Base-by-base conservation (phyloP, 2,888 invertebrate genomes). In the Oligia latruncula region DNA sequence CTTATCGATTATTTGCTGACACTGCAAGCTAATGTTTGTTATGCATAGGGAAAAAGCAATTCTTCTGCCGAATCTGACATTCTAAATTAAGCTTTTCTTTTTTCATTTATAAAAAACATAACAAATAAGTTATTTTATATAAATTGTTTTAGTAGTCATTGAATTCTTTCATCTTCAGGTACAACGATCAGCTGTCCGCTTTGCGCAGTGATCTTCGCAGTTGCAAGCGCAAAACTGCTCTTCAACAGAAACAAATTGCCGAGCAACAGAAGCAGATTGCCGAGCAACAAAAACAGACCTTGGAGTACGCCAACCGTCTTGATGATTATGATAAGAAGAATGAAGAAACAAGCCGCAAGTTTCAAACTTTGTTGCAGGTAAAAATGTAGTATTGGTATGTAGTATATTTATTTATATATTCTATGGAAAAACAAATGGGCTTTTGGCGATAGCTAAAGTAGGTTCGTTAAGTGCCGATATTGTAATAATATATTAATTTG, bases 311-410 rank as follows among this genome's bases (percentile, higher is more conserved):
- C 0, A 98, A 98, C 92, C 97, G 98, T n/a, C 97, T 99, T 83
- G 99, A 99, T 91, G 99, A 99, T 91, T 98, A 98, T 90, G 99
- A 99, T 91, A 99, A 98, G 95, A 99, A 99, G 93, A 98, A 98
- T 93, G 99, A 99, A 92, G 99, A 99, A 93, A 98, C 98, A 82
- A 98, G 98, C 74, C 97, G 98, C 79, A 99, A 99, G 95, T 98
- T 99, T 95, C 98, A 98, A 93, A 98, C 98, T 82, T 96, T 99
- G 87, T 96, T 99, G 91, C 98, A 98, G 97, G 98, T 98, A 80
- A 83, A 84, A 70, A 74, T 60, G 79, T 83, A 81, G 83, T 81
- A 17, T 80, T 78, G 72, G 77, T 83, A 84, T 87, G 75, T 77
- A 81, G 75, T 84, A 6, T 76, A 70, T 86, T 71, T 71, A 85